Base-by-base conservation (phyloP, 2,888 invertebrate genomes). In the Mythimna albipuncta region DNA sequence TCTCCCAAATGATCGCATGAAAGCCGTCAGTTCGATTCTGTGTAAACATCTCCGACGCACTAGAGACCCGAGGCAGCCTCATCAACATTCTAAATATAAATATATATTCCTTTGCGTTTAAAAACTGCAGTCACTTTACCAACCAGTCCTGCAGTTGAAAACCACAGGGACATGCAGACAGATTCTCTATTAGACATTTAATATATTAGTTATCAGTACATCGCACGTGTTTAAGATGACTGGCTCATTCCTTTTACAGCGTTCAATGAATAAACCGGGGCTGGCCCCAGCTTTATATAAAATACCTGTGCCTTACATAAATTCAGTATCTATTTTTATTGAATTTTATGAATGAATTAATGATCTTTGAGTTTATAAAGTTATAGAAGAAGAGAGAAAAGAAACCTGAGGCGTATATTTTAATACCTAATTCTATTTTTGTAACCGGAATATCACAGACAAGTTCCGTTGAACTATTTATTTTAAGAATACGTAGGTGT, bases 161-260 rank as follows among this genome's bases (percentile, higher is more conserved):
- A 16, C 19, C 10, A 11, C 41, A 6, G 2, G 26, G 44, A 62
- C 57, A 66, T 11, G 13, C 52, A n/a, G 5, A 78, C 47, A 47
- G 2, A 19, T 65, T 63, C 26, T 35, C 6, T 65, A 41, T 32
- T 54, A 52, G 16, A 16, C n/a, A 38, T 6, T 44, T 50, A 44
- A 59, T 19, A 32, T 59, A 41, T 55, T 2, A 52, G 21, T 38
- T 19, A 16, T 21, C 41, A 35, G 44, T 38, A 21, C 50, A 57
- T 58, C 9, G 32, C 69, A 52, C 69, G 52, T 58, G 54, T 50
- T 26, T 54, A 32, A 2, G 44, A 55, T 79, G 79, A 79, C 82
- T 79, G 11, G 68, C 67, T 32, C 16, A 57, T 52, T 77, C 68
- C 78, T 65, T 65, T 79, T 47, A 32, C 72, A 72, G 50, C n/a